Evolutionary conservation across 2,113 vertebrate species (phyloP).

Genomic region (Ophthalmolycus amberensis): DNA sequence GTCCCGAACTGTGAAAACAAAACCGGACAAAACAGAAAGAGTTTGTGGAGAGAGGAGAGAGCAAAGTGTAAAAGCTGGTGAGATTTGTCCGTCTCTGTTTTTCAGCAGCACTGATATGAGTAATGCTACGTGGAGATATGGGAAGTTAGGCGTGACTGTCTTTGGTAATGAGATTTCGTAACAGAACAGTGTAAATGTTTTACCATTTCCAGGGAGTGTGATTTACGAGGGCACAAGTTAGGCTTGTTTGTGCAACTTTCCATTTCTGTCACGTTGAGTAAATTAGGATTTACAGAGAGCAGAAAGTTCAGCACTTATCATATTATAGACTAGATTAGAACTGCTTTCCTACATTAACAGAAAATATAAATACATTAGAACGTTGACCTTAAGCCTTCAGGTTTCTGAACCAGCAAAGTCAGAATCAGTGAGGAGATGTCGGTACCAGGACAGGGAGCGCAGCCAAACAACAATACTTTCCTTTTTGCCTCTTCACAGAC

Average conservation of each 20-base stretch:
- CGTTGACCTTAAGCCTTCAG: slow-evolving; percentile 55
- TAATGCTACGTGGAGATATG: slow-evolving; percentile 44
- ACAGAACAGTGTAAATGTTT: slow-evolving; percentile 70
- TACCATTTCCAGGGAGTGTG: slow-evolving; percentile 29
- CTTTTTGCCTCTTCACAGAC: slow-evolving; percentile 64
- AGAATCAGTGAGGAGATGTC: slow-evolving; percentile 68
- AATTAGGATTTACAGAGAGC: not conserved
- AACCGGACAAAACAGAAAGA: slow-evolving; percentile 13
- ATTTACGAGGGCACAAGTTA: slow-evolving; percentile 33
- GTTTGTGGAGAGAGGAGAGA: not conserved
- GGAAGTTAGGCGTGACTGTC: slow-evolving; percentile 62
- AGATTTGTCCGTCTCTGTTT: not conserved
- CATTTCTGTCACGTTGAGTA: slow-evolving; percentile 5
- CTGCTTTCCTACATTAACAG: slow-evolving; percentile 15
- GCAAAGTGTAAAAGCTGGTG: not conserved
- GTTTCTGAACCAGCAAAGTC: slow-evolving; percentile 54
- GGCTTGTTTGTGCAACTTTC: slow-evolving; percentile 12
- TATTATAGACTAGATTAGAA: not conserved
- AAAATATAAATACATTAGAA: slow-evolving; percentile 6
- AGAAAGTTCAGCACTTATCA: not conserved
- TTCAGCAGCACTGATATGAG: slow-evolving; percentile 55
- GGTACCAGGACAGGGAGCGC: slow-evolving; percentile 73
- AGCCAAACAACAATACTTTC: slow-evolving; percentile 75
- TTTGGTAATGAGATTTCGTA: slow-evolving; percentile 16
- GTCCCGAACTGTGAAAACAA: slow-evolving; percentile 28